A percentile compares a stretch with the other conserved stretches of the same genome.
Conservation (phyloP, 1,140 invertebrate species). For the Ericerus pela region DNA sequence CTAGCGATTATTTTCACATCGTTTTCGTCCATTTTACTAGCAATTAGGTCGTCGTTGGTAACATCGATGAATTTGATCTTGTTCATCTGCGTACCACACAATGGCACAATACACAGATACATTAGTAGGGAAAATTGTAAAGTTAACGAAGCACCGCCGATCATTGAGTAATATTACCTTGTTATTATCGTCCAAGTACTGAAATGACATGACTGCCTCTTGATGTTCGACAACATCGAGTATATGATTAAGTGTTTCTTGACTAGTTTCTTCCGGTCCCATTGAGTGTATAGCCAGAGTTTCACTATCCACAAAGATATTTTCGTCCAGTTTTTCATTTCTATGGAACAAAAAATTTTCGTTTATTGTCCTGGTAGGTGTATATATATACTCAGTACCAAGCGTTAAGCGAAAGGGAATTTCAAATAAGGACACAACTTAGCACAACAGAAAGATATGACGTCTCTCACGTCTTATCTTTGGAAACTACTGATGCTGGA, state of each 20-base stretch:
- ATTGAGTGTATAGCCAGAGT: not conserved
- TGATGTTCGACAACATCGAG: slow-evolving; percentile 62
- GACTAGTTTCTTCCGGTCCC: slow-evolving; percentile 17
- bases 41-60: not conserved
- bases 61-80: not conserved
- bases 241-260: slow-evolving; percentile 75
- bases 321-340: not conserved
- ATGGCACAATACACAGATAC: not conserved
- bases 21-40: no score
- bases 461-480: no score
- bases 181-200: slow-evolving; percentile 74
- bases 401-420: not conserved
- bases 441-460: no score
- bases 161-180: slow-evolving; percentile 35
- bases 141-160: not conserved
- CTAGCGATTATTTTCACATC: no score
- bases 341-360: not conserved
- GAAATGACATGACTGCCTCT: slow-evolving; percentile 76
- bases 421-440: no score
- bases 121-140: not conserved
- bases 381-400: no score
- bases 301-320: not conserved
- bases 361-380: no score
- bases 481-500: no score
- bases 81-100: not conserved